Base-by-base conservation (phyloP, 2,113 vertebrate genomes). In the Bufo bufo region DNA sequence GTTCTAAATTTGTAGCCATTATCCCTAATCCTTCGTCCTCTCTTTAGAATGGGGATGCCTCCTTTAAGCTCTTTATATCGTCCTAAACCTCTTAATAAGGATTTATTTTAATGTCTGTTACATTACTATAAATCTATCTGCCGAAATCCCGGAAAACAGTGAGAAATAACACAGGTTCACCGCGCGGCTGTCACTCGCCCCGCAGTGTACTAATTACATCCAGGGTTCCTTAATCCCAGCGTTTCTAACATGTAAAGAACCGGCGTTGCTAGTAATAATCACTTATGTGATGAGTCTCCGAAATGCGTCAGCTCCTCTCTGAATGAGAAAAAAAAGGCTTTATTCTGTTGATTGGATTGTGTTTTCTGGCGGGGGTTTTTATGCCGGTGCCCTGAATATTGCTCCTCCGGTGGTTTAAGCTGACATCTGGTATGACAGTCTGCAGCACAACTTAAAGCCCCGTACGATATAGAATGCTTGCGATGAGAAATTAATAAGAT, bases 1-100 rank as follows among this genome's bases (percentile, higher is more conserved):
- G 59, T 23, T 80, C 17, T 80, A 81, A 87, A 86, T 69, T 79
- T 80, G 14, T 54, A 61, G 59, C 71, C 63, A 16, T 80, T 87
- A 85, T 85, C 17, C 43, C 33, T 85, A 85, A 85, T 77, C 84
- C 85, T 13, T 33, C 33, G 85, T 71, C 45, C 77, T 17, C 20
- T 20, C 74, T 77, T 61, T 56, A 52, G 74, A 66, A 58, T 45
- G 72, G 84, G 84, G 16, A 80, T 58, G 85, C 63, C 77, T 71
- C 45, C 58, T n/a, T 43, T 87, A 87, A 87, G 85, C 85, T 80
- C 63, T 87, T 80, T 87, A 87, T 71, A 71, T 59, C 58, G 45
- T 58, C 63, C 63, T 87, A 87, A 87, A 87, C 85, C 85, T 87
- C 85, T 87, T 87, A 87, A 56, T 80, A 66, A 63, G 63, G 85